Base-by-base conservation (phyloP, 2,113 vertebrate genomes). In the Gnathonemus echidnorhynchus region DNA sequence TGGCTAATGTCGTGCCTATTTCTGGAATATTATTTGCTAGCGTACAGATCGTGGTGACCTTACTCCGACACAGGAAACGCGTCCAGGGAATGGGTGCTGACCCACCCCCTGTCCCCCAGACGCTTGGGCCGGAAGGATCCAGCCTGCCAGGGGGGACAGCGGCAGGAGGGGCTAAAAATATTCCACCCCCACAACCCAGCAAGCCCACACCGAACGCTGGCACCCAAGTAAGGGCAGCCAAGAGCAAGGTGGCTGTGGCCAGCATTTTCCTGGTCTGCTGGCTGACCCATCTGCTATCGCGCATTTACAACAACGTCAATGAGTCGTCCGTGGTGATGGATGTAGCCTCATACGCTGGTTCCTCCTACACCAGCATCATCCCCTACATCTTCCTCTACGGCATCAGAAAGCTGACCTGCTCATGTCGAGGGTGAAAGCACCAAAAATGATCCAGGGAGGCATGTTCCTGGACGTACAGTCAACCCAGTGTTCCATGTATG, bases 311-410 rank as follows among this genome's bases (percentile, higher is more conserved):
- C 92, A 95, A 52, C 87, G 88, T 96, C 90, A 92, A 92, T 31
- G 90, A 91, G 17, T 96, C 95, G 0, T 46, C 91, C 0, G 0
- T 94, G 1, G 15, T 94, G 84, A 83, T 95, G 89, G 94, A 96
- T 90, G 89, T 95, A 53, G 94, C 94, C 91, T 94, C 94, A 87
- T 95, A 96, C 5, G 88, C 96, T 0, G 95, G 93, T 13, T 94
- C 95, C 49, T 94, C 94, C 62, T 96, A 96, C 92, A 95, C 93
- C 74, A 93, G 93, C 90, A 94, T 95, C 89, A 96, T 95, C 39
- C 96, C 96, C 0, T 96, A 95, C 88, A 95, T 96, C 48, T 95
- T 95, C 88, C 91, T 96, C 89, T 70, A 95, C 1, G 94, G 96
- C 15, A 92, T 95, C 11, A 96, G 94, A 87, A 96, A 95, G 84